Evolutionary conservation across 37 sponge, comb jelly and placozoan genomes (phyloP).

Genomic region (Amphimedon queenslandica): DNA sequence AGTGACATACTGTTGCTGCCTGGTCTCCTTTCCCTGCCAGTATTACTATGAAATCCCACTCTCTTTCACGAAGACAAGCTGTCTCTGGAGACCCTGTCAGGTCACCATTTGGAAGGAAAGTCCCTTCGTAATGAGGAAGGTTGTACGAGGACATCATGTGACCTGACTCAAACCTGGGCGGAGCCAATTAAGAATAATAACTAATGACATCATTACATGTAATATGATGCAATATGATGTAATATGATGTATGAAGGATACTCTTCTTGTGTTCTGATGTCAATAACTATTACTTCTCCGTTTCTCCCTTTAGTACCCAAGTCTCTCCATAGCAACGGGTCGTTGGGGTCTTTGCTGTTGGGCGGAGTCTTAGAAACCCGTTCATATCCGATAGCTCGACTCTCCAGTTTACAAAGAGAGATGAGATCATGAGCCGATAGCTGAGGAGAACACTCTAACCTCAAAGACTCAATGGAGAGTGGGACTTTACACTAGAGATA

Average conservation of each 20-base stretch:
- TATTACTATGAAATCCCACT: slow-evolving; percentile 40
- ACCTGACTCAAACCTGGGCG: too few relatives aligned
- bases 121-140: slow-evolving; percentile 39
- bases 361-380: slow-evolving; percentile 7
- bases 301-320: slow-evolving; percentile 1
- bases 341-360: neutral
- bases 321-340: neutral
- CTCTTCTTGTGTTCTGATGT: slow-evolving; percentile 73
- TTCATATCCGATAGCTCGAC: slow-evolving; percentile 32
- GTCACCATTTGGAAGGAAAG: slow-evolving; percentile 61
- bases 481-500: slow-evolving; percentile 49
- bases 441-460: slow-evolving; percentile 63
- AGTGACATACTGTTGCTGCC: slow-evolving; percentile 33
- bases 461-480: slow-evolving; percentile 33
- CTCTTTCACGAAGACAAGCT: slow-evolving; percentile 9
- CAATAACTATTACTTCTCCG: slow-evolving; percentile 41
- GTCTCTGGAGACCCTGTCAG: slow-evolving; percentile 7
- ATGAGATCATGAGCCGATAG: slow-evolving; percentile 76
- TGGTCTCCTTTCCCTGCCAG: slow-evolving; percentile 53
- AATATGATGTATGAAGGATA: too few relatives aligned
- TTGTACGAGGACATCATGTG: slow-evolving; percentile 71
- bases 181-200: too few relatives aligned
- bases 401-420: slow-evolving; percentile 47
- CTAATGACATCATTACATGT: too few relatives aligned
- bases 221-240: too few relatives aligned